Evolutionary conservation across 1,140 invertebrate species (phyloP).

Genomic region (Drosophila saltans): DNA sequence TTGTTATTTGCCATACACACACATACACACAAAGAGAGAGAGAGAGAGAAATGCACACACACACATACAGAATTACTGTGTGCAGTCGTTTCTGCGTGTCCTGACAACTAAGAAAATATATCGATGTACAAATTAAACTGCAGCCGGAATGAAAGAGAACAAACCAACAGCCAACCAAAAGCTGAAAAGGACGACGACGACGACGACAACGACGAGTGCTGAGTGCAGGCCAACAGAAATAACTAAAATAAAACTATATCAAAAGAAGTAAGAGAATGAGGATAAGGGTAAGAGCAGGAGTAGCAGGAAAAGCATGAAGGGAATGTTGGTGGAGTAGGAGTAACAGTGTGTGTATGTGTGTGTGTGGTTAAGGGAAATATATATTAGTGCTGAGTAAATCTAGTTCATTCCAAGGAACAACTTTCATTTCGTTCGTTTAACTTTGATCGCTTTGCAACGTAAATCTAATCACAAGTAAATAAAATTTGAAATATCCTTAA

Average conservation of each 20-base stretch:
- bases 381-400: slow-evolving; percentile 5
- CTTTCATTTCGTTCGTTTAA: slow-evolving; percentile 10
- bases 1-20: slow-evolving; percentile 59
- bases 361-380: not conserved
- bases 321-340: slow-evolving; percentile 4
- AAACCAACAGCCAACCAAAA: slow-evolving; percentile 20
- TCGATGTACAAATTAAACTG: slow-evolving; percentile 80
- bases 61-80: slow-evolving; percentile 43
- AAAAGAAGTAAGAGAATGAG: not conserved
- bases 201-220: not conserved
- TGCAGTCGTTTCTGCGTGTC: slow-evolving; percentile 33
- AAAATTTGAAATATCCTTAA: not conserved
- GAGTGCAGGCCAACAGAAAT: slow-evolving; percentile 38
- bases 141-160: slow-evolving; percentile 43
- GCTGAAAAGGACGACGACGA: slow-evolving; percentile 10
- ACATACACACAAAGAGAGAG: slow-evolving; percentile 7
- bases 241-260: slow-evolving; percentile 55
- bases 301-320: not conserved
- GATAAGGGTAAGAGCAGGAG: not conserved
- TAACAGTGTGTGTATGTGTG: not conserved
- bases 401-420: not conserved
- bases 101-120: slow-evolving; percentile 77
- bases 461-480: slow-evolving; percentile 1
- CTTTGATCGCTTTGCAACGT: slow-evolving; percentile 8
- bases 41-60: not conserved